Evolutionary conservation across 2,113 vertebrate species (phyloP).

Genomic region (Cryptotis parvus): DNA sequence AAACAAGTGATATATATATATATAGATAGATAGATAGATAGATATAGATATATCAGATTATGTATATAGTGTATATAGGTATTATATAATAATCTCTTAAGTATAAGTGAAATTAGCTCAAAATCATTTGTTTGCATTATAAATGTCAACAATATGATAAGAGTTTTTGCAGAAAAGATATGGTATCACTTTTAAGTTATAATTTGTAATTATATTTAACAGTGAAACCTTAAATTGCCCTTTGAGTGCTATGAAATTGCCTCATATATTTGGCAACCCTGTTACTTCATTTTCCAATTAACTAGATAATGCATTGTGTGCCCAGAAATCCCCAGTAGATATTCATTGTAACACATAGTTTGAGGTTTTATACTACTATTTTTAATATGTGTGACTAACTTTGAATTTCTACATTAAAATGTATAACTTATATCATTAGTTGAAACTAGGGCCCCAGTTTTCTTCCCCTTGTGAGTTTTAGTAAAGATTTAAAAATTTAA

Average conservation of each 20-base stretch:
- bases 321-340: conserved; percentile 27
- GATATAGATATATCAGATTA: too few species aligned
- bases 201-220: conserved; percentile 40
- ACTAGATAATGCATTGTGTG: conserved; percentile 9
- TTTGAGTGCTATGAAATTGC: conserved; percentile 13
- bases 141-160: background rate
- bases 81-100: background rate
- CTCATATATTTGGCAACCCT: background rate
- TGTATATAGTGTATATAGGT: background rate
- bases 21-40: too few species aligned
- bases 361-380: background rate
- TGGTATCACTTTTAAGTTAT: background rate
- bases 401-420: background rate
- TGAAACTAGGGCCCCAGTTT: background rate
- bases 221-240: conserved; percentile 42
- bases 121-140: conserved; percentile 24
- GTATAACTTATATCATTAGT: background rate
- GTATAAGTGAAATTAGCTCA: background rate
- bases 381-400: background rate
- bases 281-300: conserved; percentile 7
- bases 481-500: background rate
- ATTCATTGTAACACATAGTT: background rate
- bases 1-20: too few species aligned
- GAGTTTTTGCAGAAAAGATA: background rate
- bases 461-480: background rate